These are phyloP conservation scores for Takifugu bimaculatus DNA, from an alignment of 2,113 vertebrate genomes.

Conservation along the genomic window DNA sequence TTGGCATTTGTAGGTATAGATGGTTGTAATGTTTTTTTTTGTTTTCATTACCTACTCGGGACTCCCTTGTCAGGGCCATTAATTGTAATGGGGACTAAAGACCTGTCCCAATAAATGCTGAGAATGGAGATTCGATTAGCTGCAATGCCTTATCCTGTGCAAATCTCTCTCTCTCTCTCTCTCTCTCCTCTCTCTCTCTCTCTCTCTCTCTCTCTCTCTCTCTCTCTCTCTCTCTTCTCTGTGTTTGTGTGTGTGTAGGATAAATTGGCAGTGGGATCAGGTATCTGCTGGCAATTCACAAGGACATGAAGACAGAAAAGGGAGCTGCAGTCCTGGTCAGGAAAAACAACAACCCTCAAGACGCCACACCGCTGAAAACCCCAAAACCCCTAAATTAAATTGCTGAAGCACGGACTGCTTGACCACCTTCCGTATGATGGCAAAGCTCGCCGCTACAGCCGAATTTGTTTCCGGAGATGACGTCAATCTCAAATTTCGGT, in stretches of 20 bases:
- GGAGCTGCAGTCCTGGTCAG: conserved; percentile 19
- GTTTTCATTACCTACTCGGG: no score
- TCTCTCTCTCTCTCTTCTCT: not conserved
- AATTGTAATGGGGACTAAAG: not conserved
- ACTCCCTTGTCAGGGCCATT: no score
- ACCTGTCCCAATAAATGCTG: not conserved
- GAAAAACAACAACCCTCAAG: conserved; percentile 23
- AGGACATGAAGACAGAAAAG: conserved; percentile 30
- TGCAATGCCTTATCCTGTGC: no score
- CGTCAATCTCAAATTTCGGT: conserved; percentile 55
- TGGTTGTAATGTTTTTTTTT: no score
- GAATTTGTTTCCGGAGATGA: conserved; percentile 39
- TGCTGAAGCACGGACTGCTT: not conserved
- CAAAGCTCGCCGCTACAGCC: conserved; percentile 34
- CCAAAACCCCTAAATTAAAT: not conserved
- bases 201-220: not conserved
- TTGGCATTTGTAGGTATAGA: not conserved
- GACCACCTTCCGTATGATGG: not conserved
- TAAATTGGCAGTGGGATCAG: conserved; percentile 44
- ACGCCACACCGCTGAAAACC: not conserved
- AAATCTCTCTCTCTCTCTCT: no score
- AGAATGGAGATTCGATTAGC: no score
- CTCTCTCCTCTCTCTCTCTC: not conserved
- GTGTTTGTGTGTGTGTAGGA: conserved; percentile 11
- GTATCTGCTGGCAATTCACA: conserved; percentile 57